phyloP scores from a whole-genome alignment of 2,797 vertebrate genomes.

The Pampus argenteus region DNA sequence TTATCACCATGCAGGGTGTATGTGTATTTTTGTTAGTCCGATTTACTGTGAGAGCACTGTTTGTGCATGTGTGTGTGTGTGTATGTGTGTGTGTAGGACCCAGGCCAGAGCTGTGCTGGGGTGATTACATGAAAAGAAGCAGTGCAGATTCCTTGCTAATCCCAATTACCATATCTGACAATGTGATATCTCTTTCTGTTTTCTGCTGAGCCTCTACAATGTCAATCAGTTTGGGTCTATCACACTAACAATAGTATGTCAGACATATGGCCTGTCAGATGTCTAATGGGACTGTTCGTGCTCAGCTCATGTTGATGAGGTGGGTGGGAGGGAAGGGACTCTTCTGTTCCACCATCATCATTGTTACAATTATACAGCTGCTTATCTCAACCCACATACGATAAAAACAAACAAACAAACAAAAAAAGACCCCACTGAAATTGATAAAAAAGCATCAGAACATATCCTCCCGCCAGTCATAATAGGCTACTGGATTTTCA shows the following conservation, averaged over 20 bases:
- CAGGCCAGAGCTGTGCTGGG: slow-evolving; percentile 8
- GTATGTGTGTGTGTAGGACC: not conserved
- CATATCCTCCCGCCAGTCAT: slow-evolving; percentile 66
- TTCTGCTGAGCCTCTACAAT: slow-evolving; percentile 56
- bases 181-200: slow-evolving; percentile 52
- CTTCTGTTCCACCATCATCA: slow-evolving; percentile 63
- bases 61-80: not conserved
- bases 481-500: slow-evolving; percentile 65
- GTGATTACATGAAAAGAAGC: slow-evolving; percentile 44
- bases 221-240: slow-evolving; percentile 63
- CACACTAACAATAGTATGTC: slow-evolving; percentile 54
- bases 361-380: slow-evolving; percentile 69
- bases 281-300: slow-evolving; percentile 66
- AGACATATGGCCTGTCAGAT: slow-evolving; percentile 72
- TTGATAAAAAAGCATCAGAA: slow-evolving; percentile 65
- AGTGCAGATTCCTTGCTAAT: slow-evolving; percentile 50
- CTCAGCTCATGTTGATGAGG: slow-evolving; percentile 49
- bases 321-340: slow-evolving; percentile 37
- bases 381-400: slow-evolving; percentile 69
- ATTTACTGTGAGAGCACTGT: slow-evolving; percentile 19
- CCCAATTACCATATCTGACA: slow-evolving; percentile 58
- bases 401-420: slow-evolving; percentile 67
- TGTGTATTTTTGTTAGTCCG: slow-evolving; percentile 2
- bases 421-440: slow-evolving; percentile 63
- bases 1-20: not conserved